Evolutionary conservation across 2,113 vertebrate species (phyloP).

Genomic region (Gallinago paraguaiae): DNA sequence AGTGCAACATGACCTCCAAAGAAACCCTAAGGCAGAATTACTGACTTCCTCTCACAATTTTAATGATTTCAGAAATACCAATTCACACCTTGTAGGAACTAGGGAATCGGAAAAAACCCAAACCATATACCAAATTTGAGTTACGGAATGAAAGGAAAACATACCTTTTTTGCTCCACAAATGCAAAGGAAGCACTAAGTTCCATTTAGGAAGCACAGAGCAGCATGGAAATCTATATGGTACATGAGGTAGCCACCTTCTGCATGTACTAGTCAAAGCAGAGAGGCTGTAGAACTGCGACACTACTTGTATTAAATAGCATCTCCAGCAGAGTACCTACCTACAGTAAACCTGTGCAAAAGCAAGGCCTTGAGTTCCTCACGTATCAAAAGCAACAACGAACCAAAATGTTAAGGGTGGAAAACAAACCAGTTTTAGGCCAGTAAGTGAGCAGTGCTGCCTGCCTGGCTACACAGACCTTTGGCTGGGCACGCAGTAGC

Average conservation of each 20-base stretch:
- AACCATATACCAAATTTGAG: not conserved
- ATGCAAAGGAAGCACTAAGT: not conserved
- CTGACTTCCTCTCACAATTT: not conserved
- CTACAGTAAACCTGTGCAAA: not conserved
- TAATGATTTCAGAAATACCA: not conserved
- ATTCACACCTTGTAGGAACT: not conserved
- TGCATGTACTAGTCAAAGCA: not conserved
- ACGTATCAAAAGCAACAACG: not conserved
- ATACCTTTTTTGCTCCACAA: fast-evolving
- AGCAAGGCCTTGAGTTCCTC: not conserved
- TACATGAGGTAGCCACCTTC: not conserved
- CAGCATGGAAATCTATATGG: not conserved
- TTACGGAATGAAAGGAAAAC: not conserved
- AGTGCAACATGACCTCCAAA: not conserved
- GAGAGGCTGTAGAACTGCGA: not conserved
- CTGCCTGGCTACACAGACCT: not conserved
- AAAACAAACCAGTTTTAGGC: not conserved
- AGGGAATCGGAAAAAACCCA: not conserved
- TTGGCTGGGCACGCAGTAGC: not conserved
- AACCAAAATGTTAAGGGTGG: not conserved
- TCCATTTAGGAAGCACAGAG: not conserved
- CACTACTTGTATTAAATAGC: not conserved
- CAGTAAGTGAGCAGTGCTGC: not conserved
- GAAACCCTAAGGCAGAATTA: not conserved
- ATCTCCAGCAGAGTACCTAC: not conserved